A percentile compares a stretch with the other conserved stretches of the same genome.
Conservation (phyloP, 2,888 invertebrate species). For the Exephanes ischioxanthus region DNA sequence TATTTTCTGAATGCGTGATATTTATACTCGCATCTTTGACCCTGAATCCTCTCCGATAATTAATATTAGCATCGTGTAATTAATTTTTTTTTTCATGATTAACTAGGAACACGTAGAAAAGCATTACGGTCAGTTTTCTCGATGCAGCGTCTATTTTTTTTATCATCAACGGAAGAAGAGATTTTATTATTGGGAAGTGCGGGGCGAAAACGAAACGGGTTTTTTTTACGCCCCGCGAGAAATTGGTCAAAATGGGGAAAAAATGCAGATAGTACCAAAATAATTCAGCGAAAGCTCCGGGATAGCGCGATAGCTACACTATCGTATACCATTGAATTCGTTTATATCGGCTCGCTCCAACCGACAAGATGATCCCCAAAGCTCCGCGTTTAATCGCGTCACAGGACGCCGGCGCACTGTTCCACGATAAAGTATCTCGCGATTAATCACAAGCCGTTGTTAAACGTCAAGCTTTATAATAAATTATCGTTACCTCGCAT, state of each 20-base stretch:
- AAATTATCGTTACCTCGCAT: conserved; percentile 29
- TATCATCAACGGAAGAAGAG: neutral
- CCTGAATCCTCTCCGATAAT: neutral
- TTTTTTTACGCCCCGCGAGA: too few species aligned
- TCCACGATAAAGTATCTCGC: conserved; percentile 9
- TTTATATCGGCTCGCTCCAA: conserved; percentile 2
- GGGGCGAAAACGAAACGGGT: too few species aligned
- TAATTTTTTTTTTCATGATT: neutral
- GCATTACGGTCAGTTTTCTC: neutral
- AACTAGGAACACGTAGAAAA: neutral
- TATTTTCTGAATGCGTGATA: conserved; percentile 6
- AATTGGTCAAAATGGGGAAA: too few species aligned
- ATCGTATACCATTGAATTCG: conserved; percentile 2
- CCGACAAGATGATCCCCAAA: conserved; percentile 44
- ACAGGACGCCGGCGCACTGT: neutral
- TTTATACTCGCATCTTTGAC: neutral
- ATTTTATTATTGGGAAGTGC: neutral
- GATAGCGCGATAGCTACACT: neutral
- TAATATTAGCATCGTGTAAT: neutral
- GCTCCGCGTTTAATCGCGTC: conserved; percentile 38
- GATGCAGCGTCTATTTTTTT: neutral
- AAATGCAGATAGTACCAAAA: neutral
- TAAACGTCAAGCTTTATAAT: conserved; percentile 11
- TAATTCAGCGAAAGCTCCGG: conserved; percentile 25
- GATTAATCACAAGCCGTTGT: conserved; percentile 37